phyloP scores from a whole-genome alignment of 2,888 invertebrate genomes.

The Hirtodrosophila alboralis region DNA sequence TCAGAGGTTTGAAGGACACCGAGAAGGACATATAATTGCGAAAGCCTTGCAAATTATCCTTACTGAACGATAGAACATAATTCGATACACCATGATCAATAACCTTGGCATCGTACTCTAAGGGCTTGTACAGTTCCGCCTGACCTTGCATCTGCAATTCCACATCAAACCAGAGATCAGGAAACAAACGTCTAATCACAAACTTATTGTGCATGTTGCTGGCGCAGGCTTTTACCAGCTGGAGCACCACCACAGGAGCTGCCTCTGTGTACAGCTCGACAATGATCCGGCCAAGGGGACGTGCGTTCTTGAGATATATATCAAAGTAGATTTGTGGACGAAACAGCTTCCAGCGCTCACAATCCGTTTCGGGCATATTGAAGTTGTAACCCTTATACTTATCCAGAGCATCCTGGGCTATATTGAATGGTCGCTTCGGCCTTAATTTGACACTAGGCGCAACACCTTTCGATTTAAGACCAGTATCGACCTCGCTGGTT shows the following conservation, averaged over 20 bases:
- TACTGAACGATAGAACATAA: slow-evolving; percentile 63
- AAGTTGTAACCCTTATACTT: slow-evolving; percentile 53
- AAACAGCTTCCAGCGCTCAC: slow-evolving; percentile 48
- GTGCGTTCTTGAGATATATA: slow-evolving; percentile 54
- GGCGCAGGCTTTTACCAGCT: slow-evolving; percentile 60
- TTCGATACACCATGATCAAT: slow-evolving; percentile 54
- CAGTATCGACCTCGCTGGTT: slow-evolving; percentile 51
- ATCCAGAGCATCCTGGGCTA: slow-evolving; percentile 26
- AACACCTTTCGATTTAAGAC: neutral
- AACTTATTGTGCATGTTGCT: slow-evolving; percentile 43
- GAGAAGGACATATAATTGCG: slow-evolving; percentile 52
- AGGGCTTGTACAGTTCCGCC: slow-evolving; percentile 27
- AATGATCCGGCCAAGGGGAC: slow-evolving; percentile 67
- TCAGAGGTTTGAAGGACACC: slow-evolving; percentile 74
- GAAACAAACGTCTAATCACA: slow-evolving; percentile 57
- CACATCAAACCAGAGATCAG: slow-evolving; percentile 70
- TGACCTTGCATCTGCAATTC: slow-evolving; percentile 30
- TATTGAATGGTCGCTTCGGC: neutral
- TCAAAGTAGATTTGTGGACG: slow-evolving; percentile 74
- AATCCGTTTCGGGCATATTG: slow-evolving; percentile 33
- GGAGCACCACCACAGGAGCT: slow-evolving; percentile 64
- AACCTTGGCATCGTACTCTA: slow-evolving; percentile 64
- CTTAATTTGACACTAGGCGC: neutral
- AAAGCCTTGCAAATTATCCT: slow-evolving; percentile 51
- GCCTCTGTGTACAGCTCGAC: slow-evolving; percentile 73